These are phyloP conservation scores for Bimastos eiseni DNA, from an alignment of 2,888 invertebrate genomes.

Conservation along the genomic window DNA sequence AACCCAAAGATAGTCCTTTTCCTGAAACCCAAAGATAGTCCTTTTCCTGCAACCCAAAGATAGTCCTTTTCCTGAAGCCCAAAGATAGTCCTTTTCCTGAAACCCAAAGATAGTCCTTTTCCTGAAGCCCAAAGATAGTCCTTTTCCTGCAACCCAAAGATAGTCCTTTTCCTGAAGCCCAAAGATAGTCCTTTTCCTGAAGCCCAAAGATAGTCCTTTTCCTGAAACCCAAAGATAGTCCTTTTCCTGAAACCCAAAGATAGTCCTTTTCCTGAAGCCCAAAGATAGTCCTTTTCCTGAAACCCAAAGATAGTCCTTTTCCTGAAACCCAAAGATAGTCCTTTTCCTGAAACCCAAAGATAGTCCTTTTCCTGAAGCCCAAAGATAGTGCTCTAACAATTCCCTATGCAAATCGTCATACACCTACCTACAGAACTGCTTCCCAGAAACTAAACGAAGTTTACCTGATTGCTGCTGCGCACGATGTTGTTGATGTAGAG, in stretches of 20 bases:
- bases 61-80: no score
- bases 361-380: background rate
- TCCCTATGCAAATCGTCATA: background rate
- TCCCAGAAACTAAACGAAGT: background rate
- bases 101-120: background rate
- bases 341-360: background rate
- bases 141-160: background rate
- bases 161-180: no score
- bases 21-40: no score
- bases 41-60: background rate
- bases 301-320: background rate
- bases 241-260: background rate
- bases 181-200: background rate
- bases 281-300: background rate
- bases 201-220: background rate
- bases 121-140: no score
- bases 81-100: background rate
- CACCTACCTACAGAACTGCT: background rate
- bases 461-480: background rate
- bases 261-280: no score
- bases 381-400: background rate
- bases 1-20: background rate
- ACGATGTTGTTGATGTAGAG: constrained; percentile 44
- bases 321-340: no score
- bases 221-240: no score